These are phyloP conservation scores for Aphyosemion australe DNA, from an alignment of 2,113 vertebrate genomes.

Conservation along the genomic window DNA sequence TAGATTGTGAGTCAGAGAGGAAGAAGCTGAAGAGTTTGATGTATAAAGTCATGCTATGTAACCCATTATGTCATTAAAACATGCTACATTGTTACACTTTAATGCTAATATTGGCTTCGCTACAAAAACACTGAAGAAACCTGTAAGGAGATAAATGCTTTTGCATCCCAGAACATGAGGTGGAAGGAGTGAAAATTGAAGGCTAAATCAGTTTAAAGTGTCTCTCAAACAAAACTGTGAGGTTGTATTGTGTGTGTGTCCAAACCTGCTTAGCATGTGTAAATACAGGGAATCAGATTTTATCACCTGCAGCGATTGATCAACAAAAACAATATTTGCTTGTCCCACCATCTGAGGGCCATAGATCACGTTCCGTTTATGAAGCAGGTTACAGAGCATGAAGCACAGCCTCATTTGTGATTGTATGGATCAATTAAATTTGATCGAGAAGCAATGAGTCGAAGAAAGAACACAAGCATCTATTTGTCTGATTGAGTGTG, in stretches of 20 bases:
- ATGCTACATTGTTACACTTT: too few species aligned
- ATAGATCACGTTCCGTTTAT: slow-evolving; percentile 74
- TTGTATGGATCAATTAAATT: slow-evolving; percentile 67
- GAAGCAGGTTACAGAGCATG: neutral
- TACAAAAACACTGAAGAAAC: too few species aligned
- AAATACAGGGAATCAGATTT: neutral
- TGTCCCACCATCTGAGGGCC: slow-evolving; percentile 33
- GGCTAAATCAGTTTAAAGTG: too few species aligned
- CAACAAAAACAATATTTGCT: neutral
- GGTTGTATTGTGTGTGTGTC: too few species aligned
- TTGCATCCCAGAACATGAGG: too few species aligned
- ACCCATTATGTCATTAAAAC: too few species aligned
- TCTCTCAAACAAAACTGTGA: neutral
- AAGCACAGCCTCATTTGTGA: slow-evolving; percentile 75
- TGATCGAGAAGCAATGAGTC: slow-evolving; percentile 1
- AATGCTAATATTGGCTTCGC: too few species aligned
- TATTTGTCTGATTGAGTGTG: slow-evolving; percentile 10
- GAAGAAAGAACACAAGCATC: neutral
- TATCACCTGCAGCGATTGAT: neutral
- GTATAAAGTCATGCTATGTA: too few species aligned
- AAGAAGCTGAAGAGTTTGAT: too few species aligned
- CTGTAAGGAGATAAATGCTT: too few species aligned
- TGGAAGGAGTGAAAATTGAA: too few species aligned
- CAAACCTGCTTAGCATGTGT: neutral
- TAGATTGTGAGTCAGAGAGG: too few species aligned